Evolutionary conservation across 2,113 vertebrate species (phyloP).

Genomic region (Leptodactylus fuscus): DNA sequence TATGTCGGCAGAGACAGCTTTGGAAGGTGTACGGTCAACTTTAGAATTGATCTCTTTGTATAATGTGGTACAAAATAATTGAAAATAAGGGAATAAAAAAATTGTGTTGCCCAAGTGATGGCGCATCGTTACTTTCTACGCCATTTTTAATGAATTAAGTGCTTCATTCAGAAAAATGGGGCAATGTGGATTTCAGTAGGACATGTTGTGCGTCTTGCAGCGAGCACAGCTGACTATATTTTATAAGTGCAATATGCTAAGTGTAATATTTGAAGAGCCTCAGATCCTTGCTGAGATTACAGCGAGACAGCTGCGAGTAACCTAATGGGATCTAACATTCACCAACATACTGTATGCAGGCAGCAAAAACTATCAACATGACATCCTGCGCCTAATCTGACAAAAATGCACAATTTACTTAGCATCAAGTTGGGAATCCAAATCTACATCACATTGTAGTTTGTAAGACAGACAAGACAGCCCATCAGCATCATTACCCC

Average conservation of each 20-base stretch:
- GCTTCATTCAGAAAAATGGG: not conserved
- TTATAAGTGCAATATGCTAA: slow-evolving; percentile 32
- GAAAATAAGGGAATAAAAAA: too few species aligned
- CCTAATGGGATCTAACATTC: slow-evolving; percentile 60
- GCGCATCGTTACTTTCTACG: too few species aligned
- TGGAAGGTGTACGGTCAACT: too few species aligned
- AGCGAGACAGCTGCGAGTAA: slow-evolving; percentile 63
- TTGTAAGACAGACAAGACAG: slow-evolving; percentile 60
- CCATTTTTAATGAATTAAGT: not conserved
- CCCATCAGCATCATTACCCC: slow-evolving; percentile 53
- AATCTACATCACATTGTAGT: slow-evolving; percentile 61
- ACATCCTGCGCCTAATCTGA: slow-evolving; percentile 44
- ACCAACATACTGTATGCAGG: slow-evolving; percentile 45
- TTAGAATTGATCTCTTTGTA: too few species aligned
- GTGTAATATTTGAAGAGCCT: slow-evolving; percentile 45
- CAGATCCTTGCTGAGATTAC: slow-evolving; percentile 52
- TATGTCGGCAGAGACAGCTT: too few species aligned
- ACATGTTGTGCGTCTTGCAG: not conserved
- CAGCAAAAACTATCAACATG: slow-evolving; percentile 57
- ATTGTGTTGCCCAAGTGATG: not conserved
- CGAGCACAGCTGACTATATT: slow-evolving; percentile 18
- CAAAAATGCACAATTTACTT: slow-evolving; percentile 64
- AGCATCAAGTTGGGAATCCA: slow-evolving; percentile 64
- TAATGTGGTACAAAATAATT: too few species aligned
- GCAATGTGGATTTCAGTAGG: not conserved